Evolutionary conservation across 2,888 invertebrate genomes (phyloP).

Genomic region (Baronia brevicornis): DNA sequence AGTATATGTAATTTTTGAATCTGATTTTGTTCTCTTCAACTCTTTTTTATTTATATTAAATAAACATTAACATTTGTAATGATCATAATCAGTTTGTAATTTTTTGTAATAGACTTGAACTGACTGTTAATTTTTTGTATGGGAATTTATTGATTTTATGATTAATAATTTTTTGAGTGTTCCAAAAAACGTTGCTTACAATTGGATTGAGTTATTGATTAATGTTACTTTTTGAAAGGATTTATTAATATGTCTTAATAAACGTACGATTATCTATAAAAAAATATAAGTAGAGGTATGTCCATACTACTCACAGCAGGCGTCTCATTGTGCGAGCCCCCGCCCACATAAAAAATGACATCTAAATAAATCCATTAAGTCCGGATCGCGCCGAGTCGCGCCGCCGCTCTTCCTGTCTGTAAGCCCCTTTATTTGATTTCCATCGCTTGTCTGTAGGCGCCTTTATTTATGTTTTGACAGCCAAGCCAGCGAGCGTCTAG

Average conservation of each 20-base stretch:
- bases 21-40: too few species aligned
- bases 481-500: slow-evolving; percentile 23
- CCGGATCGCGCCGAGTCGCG: slow-evolving; percentile 29
- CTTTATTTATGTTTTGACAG: slow-evolving; percentile 69
- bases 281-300: slow-evolving; percentile 21
- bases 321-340: slow-evolving; percentile 58
- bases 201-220: too few species aligned
- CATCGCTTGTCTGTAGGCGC: slow-evolving; percentile 52
- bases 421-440: slow-evolving; percentile 58
- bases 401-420: slow-evolving; percentile 62
- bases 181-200: too few species aligned
- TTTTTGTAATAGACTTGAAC: too few species aligned
- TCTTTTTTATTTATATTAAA: too few species aligned
- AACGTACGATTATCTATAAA: background rate
- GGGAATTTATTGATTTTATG: too few species aligned
- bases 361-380: slow-evolving; percentile 75
- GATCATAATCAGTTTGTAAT: too few species aligned
- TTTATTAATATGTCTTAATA: too few species aligned
- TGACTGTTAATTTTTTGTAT: too few species aligned
- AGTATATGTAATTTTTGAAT: too few species aligned
- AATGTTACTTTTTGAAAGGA: background rate
- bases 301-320: slow-evolving; percentile 49
- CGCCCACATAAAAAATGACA: slow-evolving; percentile 76
- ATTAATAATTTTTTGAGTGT: too few species aligned
- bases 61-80: too few species aligned